Percentiles rank a stretch among this genome's conserved stretches.
These are phyloP conservation scores for Dynastes maya DNA, from an alignment of 2,888 invertebrate genomes.

Conservation along the genomic window DNA sequence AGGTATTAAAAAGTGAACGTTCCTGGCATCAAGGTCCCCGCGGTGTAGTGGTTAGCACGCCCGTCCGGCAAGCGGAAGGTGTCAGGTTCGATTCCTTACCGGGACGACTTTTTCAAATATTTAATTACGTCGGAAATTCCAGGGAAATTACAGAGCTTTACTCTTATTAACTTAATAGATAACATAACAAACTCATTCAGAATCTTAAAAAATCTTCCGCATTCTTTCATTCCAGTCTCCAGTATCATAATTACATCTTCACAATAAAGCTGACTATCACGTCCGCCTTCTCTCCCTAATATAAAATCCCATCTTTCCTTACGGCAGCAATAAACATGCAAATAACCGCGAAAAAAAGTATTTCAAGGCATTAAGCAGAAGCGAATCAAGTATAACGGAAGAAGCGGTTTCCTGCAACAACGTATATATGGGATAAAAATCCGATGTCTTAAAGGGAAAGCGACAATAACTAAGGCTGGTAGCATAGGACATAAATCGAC, in stretches of 20 bases:
- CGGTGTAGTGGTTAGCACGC: no score
- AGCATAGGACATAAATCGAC: slow-evolving; percentile 2
- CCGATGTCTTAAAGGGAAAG: slow-evolving; percentile 2
- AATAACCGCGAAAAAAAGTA: slow-evolving; percentile 3
- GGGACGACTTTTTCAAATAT: no score
- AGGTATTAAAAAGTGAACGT: no score
- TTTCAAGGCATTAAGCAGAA: neutral
- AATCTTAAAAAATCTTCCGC: no score
- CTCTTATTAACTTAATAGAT: no score
- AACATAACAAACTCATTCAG: no score
- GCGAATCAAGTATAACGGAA: neutral
- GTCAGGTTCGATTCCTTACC: no score
- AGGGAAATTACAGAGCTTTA: no score
- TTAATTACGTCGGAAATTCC: no score
- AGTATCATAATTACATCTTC: neutral
- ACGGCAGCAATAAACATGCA: slow-evolving; percentile 12
- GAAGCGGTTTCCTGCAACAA: neutral
- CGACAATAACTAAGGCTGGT: slow-evolving; percentile 12
- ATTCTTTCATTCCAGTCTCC: no score
- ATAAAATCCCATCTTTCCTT: neutral
- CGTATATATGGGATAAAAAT: neutral
- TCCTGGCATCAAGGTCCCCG: no score
- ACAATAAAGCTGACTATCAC: neutral
- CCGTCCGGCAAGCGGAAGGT: no score
- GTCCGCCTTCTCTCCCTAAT: neutral